phyloP scores from a whole-genome alignment of 2,797 vertebrate genomes.

The Tokudaia tokunoshimensis region DNA sequence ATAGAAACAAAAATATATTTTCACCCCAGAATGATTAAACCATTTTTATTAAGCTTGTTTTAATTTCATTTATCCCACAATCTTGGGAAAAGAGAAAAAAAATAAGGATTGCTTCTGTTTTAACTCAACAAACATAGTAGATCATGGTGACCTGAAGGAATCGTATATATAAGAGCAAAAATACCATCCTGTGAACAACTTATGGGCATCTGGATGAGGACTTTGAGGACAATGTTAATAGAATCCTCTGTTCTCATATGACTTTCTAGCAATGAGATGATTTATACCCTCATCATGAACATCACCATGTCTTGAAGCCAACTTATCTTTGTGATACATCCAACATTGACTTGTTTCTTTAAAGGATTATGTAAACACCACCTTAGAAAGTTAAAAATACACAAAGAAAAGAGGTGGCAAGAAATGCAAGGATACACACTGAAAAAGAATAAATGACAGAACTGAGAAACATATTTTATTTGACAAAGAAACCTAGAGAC shows the following conservation, averaged over 20 bases:
- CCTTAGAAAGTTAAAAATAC: conserved; percentile 33
- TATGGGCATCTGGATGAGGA: background rate
- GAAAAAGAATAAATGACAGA: background rate
- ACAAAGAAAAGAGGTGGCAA: background rate
- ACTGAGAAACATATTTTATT: background rate
- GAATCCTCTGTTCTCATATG: background rate
- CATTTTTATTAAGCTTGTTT: background rate
- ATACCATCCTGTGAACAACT: background rate
- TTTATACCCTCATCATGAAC: fast-evolving
- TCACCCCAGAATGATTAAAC: background rate
- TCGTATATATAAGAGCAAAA: background rate
- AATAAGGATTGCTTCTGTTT: background rate
- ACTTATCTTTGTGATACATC: background rate
- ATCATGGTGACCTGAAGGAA: background rate
- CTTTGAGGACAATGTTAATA: background rate
- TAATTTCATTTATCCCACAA: background rate
- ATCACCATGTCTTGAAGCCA: fast-evolving
- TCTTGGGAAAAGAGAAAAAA: background rate
- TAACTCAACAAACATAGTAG: background rate
- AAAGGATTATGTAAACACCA: background rate
- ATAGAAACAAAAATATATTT: background rate
- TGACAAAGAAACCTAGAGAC: conserved; percentile 52
- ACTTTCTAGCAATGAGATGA: background rate
- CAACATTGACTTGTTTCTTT: background rate
- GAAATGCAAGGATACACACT: background rate